These are phyloP conservation scores for Apoderus coryli DNA, from an alignment of 2,888 invertebrate species.

Conservation along the genomic window DNA sequence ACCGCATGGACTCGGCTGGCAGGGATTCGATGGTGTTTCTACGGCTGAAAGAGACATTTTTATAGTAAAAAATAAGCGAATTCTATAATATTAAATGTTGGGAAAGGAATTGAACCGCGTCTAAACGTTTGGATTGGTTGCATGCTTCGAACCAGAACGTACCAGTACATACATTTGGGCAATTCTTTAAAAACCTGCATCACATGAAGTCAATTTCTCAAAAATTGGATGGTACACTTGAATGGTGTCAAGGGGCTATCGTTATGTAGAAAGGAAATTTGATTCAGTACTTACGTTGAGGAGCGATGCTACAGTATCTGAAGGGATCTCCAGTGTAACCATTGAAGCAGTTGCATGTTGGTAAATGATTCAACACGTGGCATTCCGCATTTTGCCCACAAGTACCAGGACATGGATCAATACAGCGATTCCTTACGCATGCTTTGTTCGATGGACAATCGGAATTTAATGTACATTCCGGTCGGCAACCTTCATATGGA, in stretches of 20 bases:
- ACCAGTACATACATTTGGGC: too few relatives aligned
- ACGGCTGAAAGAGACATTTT: conserved; percentile 32
- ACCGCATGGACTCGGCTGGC: conserved; percentile 58
- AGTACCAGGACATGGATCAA: conserved; percentile 65
- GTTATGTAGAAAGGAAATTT: too few relatives aligned
- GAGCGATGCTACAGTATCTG: conserved; percentile 18
- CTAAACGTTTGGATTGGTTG: too few relatives aligned
- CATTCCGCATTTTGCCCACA: conserved; percentile 64
- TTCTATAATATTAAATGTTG: too few relatives aligned
- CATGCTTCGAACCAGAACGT: too few relatives aligned
- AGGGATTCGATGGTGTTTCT: conserved; percentile 37
- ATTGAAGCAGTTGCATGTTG: conserved; percentile 47
- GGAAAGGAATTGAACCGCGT: too few relatives aligned
- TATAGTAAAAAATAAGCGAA: too few relatives aligned
- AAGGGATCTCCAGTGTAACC: conserved; percentile 26
- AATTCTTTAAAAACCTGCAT: too few relatives aligned
- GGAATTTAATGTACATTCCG: conserved; percentile 57
- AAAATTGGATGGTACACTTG: too few relatives aligned
- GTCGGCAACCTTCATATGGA: conserved; percentile 60
- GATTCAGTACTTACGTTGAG: conserved; percentile 13
- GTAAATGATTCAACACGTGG: conserved; percentile 57
- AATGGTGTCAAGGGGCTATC: too few relatives aligned
- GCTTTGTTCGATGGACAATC: conserved; percentile 58
- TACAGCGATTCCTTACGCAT: conserved; percentile 59
- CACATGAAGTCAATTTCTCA: too few relatives aligned